These are phyloP conservation scores for Helobdella robusta DNA, from an alignment of 2,888 invertebrate species.

Conservation along the genomic window DNA sequence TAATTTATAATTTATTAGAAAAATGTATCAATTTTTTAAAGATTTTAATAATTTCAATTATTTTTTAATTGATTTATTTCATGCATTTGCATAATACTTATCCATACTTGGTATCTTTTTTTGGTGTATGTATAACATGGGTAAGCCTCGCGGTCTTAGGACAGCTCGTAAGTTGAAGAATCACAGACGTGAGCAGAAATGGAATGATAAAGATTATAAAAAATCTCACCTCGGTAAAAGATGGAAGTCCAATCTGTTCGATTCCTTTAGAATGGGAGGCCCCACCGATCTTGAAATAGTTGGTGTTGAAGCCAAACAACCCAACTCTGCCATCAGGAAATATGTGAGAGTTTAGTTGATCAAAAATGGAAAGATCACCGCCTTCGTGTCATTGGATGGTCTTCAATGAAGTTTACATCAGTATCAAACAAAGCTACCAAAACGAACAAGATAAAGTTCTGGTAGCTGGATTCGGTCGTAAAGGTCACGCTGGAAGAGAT, in stretches of 20 bases:
- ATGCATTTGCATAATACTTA: no score
- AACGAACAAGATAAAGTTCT: slow-evolving; percentile 97
- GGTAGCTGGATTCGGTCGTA: slow-evolving; percentile 98
- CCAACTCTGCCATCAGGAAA: slow-evolving; percentile 98
- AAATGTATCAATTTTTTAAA: no score
- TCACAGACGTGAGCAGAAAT: slow-evolving; percentile 91
- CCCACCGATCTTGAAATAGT: slow-evolving; percentile 99
- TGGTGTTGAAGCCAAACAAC: slow-evolving; percentile 99
- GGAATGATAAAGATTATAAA: slow-evolving; percentile 99
- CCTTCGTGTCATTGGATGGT: slow-evolving; percentile 98
- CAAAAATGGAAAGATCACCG: slow-evolving; percentile 99
- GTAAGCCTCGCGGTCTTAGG: slow-evolving; percentile 96
- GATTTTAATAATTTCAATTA: no score
- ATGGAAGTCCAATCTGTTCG: slow-evolving; percentile 99
- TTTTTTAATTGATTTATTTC: no score
- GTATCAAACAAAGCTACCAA: slow-evolving; percentile 32
- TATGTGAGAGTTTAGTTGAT: slow-evolving; percentile 97
- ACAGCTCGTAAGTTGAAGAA: slow-evolving; percentile 97
- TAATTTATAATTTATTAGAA: no score
- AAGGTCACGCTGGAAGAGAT: slow-evolving; percentile 99
- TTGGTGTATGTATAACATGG: slow-evolving; percentile 54
- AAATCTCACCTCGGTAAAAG: slow-evolving; percentile 98
- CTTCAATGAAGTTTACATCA: slow-evolving; percentile 69
- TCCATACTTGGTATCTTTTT: no score
- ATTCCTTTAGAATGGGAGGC: slow-evolving; percentile 98